A percentile compares a stretch with the other conserved stretches of the same genome.
Conservation (phyloP, 2,113 vertebrate genomes). For the Jacana jacana region DNA sequence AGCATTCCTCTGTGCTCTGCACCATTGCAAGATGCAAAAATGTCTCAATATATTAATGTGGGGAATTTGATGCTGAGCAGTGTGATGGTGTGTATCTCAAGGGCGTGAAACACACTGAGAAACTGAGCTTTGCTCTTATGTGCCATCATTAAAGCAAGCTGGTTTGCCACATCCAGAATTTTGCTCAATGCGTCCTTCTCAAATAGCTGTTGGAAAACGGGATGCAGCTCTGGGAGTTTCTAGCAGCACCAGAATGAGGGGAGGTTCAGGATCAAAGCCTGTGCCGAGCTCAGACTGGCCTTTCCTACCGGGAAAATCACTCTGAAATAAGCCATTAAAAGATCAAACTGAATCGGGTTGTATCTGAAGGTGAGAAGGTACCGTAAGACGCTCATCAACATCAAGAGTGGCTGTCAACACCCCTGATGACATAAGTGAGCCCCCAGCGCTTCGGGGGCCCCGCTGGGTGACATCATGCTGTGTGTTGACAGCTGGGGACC, state of each 20-base stretch:
- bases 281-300: accelerated
- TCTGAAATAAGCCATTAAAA: not conserved
- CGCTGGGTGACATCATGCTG: not conserved
- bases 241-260: not conserved
- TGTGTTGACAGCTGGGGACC: not conserved
- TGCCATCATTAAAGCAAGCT: not conserved
- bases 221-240: not conserved
- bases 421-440: not conserved
- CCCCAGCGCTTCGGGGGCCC: not conserved
- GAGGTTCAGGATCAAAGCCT: not conserved
- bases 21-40: not conserved
- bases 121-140: not conserved
- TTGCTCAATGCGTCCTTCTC: not conserved
- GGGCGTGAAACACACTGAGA: not conserved
- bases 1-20: not conserved
- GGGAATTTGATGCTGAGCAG: not conserved
- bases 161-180: not conserved
- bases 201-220: not conserved
- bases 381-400: not conserved
- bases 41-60: not conserved
- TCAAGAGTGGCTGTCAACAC: not conserved
- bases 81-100: not conserved
- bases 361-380: not conserved
- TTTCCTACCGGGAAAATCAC: not conserved
- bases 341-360: not conserved